phyloP scores from a whole-genome alignment of 2,113 vertebrate species.

The Paraplagusia blochii region DNA sequence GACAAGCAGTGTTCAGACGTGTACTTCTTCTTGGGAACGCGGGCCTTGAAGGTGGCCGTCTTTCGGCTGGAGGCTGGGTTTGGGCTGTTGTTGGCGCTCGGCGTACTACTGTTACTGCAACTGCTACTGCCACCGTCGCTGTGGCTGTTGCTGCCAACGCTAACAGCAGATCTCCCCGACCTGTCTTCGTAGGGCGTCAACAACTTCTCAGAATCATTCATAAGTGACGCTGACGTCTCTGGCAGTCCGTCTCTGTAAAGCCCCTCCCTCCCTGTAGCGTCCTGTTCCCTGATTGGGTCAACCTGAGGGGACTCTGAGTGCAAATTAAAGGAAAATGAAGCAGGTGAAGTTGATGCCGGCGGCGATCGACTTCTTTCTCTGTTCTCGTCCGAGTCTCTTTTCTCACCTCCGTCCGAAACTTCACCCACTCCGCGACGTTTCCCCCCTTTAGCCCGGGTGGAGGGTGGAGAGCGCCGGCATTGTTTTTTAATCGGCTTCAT shows the following conservation, averaged over 20 bases:
- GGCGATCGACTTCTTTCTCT: slow-evolving; percentile 66
- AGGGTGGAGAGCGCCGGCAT: slow-evolving; percentile 78
- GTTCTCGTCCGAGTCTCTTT: slow-evolving; percentile 67
- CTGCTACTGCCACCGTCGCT: slow-evolving; percentile 60
- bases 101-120: slow-evolving; percentile 73
- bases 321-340: slow-evolving; percentile 44
- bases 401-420: slow-evolving; percentile 68
- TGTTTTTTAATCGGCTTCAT: slow-evolving; percentile 89
- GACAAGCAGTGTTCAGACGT: slow-evolving; percentile 80
- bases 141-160: slow-evolving; percentile 51
- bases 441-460: slow-evolving; percentile 82
- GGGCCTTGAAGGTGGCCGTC: slow-evolving; percentile 88
- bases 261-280: slow-evolving; percentile 64
- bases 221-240: slow-evolving; percentile 8
- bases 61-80: slow-evolving; percentile 81
- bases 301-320: slow-evolving; percentile 65
- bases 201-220: slow-evolving; percentile 46
- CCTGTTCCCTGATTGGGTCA: slow-evolving; percentile 45
- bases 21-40: slow-evolving; percentile 88
- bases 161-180: slow-evolving; percentile 51
- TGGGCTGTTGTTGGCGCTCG: slow-evolving; percentile 77
- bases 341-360: slow-evolving; percentile 60
- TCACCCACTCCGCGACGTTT: slow-evolving; percentile 73
- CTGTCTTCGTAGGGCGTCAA: slow-evolving; percentile 45
- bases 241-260: slow-evolving; percentile 37